Evolutionary conservation across 2,113 vertebrate species (phyloP).

Genomic region (Sitta europaea): DNA sequence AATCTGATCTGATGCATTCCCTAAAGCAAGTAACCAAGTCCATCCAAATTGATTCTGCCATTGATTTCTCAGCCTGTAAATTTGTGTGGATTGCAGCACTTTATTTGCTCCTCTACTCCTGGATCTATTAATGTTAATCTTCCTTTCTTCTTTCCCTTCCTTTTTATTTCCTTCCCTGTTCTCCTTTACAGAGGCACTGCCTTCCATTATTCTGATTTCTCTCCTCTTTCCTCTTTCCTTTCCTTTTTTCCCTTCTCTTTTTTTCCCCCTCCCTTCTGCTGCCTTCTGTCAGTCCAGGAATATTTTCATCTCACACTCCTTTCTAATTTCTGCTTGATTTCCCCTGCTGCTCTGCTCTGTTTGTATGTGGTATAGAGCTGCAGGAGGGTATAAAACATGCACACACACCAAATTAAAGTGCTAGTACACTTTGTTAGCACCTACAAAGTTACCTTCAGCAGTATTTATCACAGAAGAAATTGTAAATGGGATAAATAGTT

Average conservation of each 20-base stretch:
- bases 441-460: background rate
- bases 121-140: background rate
- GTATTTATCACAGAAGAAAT: background rate
- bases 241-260: background rate
- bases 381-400: conserved; percentile 14
- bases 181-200: background rate
- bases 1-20: background rate
- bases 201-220: background rate
- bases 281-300: background rate
- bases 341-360: conserved; percentile 29
- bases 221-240: background rate
- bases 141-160: background rate
- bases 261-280: background rate
- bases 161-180: background rate
- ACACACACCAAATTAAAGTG: background rate
- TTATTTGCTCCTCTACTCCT: background rate
- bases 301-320: background rate
- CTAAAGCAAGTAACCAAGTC: conserved; percentile 10
- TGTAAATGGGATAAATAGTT: background rate
- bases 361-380: conserved; percentile 13
- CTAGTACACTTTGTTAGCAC: background rate
- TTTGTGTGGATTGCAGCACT: conserved; percentile 4
- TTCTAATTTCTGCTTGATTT: conserved; percentile 42
- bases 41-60: conserved; percentile 24
- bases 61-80: conserved; percentile 36